Percentiles rank a stretch among this genome's conserved stretches.
Conservation (phyloP, 2,888 invertebrate species). For the Melipona beecheii region DNA sequence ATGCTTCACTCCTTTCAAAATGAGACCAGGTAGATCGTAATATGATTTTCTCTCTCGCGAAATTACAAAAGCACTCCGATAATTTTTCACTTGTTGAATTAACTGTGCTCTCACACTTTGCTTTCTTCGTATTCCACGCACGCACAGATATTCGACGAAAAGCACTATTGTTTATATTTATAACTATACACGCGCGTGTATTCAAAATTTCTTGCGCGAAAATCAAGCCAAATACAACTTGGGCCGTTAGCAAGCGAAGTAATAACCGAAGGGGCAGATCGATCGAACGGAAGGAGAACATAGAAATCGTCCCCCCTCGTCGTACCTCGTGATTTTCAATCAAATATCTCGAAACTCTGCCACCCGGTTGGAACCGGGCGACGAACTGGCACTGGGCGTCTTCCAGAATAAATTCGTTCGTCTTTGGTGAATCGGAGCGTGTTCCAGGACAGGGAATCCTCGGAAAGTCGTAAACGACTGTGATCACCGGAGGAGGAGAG, state of each 20-base stretch:
- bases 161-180: too few relatives aligned
- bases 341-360: constrained; percentile 16
- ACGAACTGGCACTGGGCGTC: constrained; percentile 19
- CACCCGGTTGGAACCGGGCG: not conserved
- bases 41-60: too few relatives aligned
- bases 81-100: too few relatives aligned
- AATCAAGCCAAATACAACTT: not conserved
- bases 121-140: too few relatives aligned
- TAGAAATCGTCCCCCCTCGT: not conserved
- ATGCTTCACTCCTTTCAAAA: too few relatives aligned
- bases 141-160: too few relatives aligned
- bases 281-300: constrained; percentile 8
- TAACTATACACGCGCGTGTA: too few relatives aligned
- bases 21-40: too few relatives aligned
- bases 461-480: constrained; percentile 53
- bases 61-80: too few relatives aligned
- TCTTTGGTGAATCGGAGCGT: constrained; percentile 37
- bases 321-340: constrained; percentile 3
- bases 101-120: too few relatives aligned
- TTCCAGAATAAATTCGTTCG: constrained; percentile 35
- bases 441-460: constrained; percentile 23
- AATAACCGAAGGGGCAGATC: not conserved
- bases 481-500: constrained; percentile 21
- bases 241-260: not conserved
- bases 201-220: too few relatives aligned